Percentiles rank a stretch among this genome's conserved stretches.
These are phyloP conservation scores for Lerista edwardsae DNA, from an alignment of 2,797 vertebrate species.

Conservation along the genomic window DNA sequence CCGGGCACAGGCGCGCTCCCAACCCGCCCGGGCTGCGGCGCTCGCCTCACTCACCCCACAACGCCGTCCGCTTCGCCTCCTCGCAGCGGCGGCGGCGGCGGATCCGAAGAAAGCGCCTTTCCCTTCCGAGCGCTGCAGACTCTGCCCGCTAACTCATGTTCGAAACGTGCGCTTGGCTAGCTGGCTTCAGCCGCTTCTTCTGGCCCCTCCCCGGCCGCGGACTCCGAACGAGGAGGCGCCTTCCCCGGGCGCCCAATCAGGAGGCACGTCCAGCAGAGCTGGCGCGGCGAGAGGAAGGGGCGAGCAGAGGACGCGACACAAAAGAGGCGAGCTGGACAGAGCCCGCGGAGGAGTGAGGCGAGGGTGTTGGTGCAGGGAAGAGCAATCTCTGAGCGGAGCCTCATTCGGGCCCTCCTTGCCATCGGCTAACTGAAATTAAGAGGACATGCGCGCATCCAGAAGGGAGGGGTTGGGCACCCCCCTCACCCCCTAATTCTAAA, in stretches of 20 bases:
- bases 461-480: too few relatives aligned
- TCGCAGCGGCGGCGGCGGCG: background rate
- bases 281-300: background rate
- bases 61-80: background rate
- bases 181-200: constrained; percentile 27
- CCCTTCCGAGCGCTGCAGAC: background rate
- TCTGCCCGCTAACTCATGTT: constrained; percentile 10
- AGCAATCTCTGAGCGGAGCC: too few relatives aligned
- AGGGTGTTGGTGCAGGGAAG: too few relatives aligned
- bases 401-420: too few relatives aligned
- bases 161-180: constrained; percentile 49
- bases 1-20: too few relatives aligned
- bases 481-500: too few relatives aligned
- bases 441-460: too few relatives aligned
- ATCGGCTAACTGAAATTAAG: too few relatives aligned
- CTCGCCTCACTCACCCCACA: background rate
- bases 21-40: background rate
- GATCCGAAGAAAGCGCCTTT: background rate
- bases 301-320: background rate
- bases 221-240: constrained; percentile 33
- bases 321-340: background rate
- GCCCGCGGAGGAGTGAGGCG: too few relatives aligned
- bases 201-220: constrained; percentile 40
- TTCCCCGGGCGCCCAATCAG: constrained; percentile 44
- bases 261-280: background rate